These are phyloP conservation scores for Globodera rostochiensis DNA, from an alignment of 1,140 invertebrate species.

Conservation along the genomic window DNA sequence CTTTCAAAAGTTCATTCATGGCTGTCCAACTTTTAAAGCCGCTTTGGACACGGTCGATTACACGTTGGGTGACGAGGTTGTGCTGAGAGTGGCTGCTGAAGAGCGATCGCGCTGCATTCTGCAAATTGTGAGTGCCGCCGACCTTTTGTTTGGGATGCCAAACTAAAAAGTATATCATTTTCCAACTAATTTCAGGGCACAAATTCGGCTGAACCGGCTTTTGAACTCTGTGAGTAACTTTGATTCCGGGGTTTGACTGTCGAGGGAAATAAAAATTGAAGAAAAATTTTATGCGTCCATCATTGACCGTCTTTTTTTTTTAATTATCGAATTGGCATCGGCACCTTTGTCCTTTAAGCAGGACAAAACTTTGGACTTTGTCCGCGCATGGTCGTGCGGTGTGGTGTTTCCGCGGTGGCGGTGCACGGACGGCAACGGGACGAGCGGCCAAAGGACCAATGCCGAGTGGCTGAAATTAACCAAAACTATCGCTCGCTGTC, in stretches of 20 bases:
- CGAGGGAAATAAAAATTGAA: too few species aligned
- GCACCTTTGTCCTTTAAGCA: conserved; percentile 61
- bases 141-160: not conserved
- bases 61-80: conserved; percentile 85
- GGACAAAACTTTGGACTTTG: conserved; percentile 78
- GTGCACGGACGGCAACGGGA: conserved; percentile 87
- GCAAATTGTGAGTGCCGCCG: conserved; percentile 73
- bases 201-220: conserved; percentile 78
- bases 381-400: conserved; percentile 78
- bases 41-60: conserved; percentile 88
- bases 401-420: conserved; percentile 86
- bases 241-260: too few species aligned
- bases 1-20: conserved; percentile 6
- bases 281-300: too few species aligned
- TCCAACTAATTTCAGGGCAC: conserved; percentile 73
- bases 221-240: conserved; percentile 68
- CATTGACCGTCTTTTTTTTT: too few species aligned
- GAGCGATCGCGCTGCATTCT: conserved; percentile 78
- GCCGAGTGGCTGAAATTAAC: conserved; percentile 78
- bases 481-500: conserved; percentile 75
- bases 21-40: conserved; percentile 71
- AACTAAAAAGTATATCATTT: conserved; percentile 9
- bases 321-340: too few species aligned
- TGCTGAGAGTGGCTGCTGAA: conserved; percentile 87
- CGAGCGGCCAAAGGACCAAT: conserved; percentile 83